These are phyloP conservation scores for Oryzias sinensis DNA, from an alignment of 2,797 vertebrate genomes.

Conservation along the genomic window DNA sequence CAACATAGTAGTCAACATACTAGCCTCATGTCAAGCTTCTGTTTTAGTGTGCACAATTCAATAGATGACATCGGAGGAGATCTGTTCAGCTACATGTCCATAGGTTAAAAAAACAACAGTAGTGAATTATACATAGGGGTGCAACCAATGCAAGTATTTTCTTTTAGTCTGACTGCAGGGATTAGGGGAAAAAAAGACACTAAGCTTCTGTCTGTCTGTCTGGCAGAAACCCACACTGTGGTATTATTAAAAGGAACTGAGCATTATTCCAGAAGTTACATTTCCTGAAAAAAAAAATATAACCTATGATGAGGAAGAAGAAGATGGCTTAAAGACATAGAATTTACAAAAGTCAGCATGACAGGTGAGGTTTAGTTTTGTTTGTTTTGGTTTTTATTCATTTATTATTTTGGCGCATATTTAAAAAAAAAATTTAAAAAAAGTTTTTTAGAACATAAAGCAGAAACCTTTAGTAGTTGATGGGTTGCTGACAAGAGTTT, in stretches of 20 bases:
- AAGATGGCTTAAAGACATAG: background rate
- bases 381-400: no score
- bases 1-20: no score
- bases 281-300: background rate
- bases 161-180: constrained; percentile 8
- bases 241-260: background rate
- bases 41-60: no score
- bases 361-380: background rate
- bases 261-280: no score
- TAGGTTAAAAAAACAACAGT: constrained; percentile 4
- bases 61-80: no score
- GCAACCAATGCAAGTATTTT: background rate
- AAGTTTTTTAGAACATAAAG: no score
- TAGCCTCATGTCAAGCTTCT: no score
- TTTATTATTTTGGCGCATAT: no score
- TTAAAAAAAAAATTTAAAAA: no score
- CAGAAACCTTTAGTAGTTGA: no score
- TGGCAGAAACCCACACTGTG: background rate
- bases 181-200: background rate
- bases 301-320: background rate
- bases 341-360: background rate
- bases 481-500: no score
- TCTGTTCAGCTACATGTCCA: no score
- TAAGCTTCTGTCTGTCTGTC: background rate
- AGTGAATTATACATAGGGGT: background rate